Base-by-base conservation (phyloP, 2,888 invertebrate genomes). In the Oxystoma pomonae region DNA sequence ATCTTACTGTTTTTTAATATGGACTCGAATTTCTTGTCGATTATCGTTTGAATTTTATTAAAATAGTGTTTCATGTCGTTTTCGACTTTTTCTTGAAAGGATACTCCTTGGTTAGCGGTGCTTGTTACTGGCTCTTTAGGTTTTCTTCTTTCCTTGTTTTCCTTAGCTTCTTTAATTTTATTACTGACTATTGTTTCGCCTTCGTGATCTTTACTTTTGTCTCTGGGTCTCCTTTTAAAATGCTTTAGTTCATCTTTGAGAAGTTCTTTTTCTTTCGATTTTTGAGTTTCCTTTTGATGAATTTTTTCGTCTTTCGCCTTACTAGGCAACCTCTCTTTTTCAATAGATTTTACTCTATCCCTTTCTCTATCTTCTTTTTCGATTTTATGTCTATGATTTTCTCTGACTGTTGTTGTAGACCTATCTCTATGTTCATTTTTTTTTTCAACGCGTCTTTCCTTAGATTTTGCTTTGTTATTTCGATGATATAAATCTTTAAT, bases 31-130 rank as follows among this genome's bases (percentile, higher is more conserved):
- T 72, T 71, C 59, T 65, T 66, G 61, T 72, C 70, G 7, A 72
- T 71, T 19, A 71, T 50, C 19, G 64, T 60, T 57, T 72, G 71
- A 51, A 72, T 67, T 65, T 69, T 69, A 1, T 55, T 53, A 35
- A 71, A 68, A 53, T 72, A 71, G 19, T 63, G 66, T 62, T 71
- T 72, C 9, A 72, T 21, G 35, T 71, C 69, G 1, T 68, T 68
- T 57, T 70, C 69, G 2, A 71, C 66, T 55, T 70, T 71, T 59
- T 70, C 56, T 16, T 65, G 61, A n/a, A 65, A 35, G 12, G 35
- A 35, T 12, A 35, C 35, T n/a, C n/a, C 22, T 19, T 57, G 20
- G 20, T 63, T 56, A 2, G 21, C 16, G 12, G 18, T 55, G 2
- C 20, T 1, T 22, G 9, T 22, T 50, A 12, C 12, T 12, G 35